Base-by-base conservation (phyloP, 2,888 invertebrate species). In the Chymomyza amoena region DNA sequence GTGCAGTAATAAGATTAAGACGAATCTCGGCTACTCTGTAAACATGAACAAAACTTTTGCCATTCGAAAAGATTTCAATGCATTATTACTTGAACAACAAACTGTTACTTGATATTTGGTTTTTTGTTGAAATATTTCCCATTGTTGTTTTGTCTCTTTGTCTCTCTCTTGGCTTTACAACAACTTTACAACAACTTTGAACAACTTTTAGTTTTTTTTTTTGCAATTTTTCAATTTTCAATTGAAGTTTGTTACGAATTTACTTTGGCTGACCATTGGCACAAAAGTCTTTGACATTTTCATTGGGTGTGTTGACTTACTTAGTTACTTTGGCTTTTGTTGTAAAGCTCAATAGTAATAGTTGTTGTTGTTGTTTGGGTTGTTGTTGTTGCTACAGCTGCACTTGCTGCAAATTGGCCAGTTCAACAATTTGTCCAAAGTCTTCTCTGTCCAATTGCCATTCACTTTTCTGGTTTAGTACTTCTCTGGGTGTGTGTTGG, bases 391-490 rank as follows among this genome's bases (percentile, higher is more conserved):
- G 64, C 66, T 69, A 76, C 70, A 64, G 69, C 69, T 63, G 73
- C 73, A 76, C 70, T 67, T 73, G 73, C 77, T 68, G 74, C 78
- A 71, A 78, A 77, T 77, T 77, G 74, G 74, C 69, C 70, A 76
- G 56, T 68, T 54, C 54, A 54, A 56, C 18, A 56, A 56, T n/a
- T 45, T 57, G 39, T 25, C 51, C 60, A 32, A 59, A 57, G 68
- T 28, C 61, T 61, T 73, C 10, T 25, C 56, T 32, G 64, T 57
- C 20, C 69, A 62, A 62, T 77, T 63, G 78, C 76, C 76, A 77
- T 76, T 76, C 76, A 76, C 76, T 76, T 76, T 76, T 74, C 66
- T 77, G 51, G 52, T 45, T 10, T 45, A 32, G 32, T 32, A 32
- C 7, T 32, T 32, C 32, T 32, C 32, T 32, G 32, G 32, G 6